phyloP scores from a whole-genome alignment of 2,797 vertebrate species.

The Naso thynnoides region DNA sequence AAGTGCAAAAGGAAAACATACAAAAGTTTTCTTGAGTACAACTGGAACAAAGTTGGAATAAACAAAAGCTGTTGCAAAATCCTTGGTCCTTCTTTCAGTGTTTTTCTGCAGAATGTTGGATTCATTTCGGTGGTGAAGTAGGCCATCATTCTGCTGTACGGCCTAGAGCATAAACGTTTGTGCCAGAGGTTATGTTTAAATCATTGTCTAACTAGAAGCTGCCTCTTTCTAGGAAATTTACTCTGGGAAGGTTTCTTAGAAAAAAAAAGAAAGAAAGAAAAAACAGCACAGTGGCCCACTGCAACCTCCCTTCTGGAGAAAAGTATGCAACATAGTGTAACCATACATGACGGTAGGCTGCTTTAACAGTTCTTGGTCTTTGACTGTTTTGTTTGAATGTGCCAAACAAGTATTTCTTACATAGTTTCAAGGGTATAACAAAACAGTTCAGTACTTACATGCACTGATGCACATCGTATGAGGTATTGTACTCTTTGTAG shows the following conservation, averaged over 20 bases:
- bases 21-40: constrained; percentile 24
- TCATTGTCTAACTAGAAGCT: background rate
- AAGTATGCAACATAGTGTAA: constrained; percentile 57
- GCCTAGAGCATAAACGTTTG: background rate
- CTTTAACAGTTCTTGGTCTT: background rate
- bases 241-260: constrained; percentile 50
- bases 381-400: constrained; percentile 27
- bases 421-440: constrained; percentile 7
- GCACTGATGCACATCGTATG: background rate
- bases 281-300: background rate
- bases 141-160: background rate
- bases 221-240: constrained; percentile 54
- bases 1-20: constrained; percentile 33
- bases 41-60: constrained; percentile 39
- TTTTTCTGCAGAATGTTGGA: constrained; percentile 7
- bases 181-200: background rate
- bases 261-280: too few species aligned
- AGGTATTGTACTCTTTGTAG: constrained; percentile 3
- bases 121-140: background rate
- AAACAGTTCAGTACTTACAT: background rate
- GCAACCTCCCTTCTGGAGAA: constrained; percentile 57
- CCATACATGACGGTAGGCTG: constrained; percentile 31
- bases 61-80: constrained; percentile 50
- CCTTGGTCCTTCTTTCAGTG: background rate
- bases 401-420: constrained; percentile 4